Base-by-base conservation (phyloP, 2,888 invertebrate species). In the Odontocolon sp. region DNA sequence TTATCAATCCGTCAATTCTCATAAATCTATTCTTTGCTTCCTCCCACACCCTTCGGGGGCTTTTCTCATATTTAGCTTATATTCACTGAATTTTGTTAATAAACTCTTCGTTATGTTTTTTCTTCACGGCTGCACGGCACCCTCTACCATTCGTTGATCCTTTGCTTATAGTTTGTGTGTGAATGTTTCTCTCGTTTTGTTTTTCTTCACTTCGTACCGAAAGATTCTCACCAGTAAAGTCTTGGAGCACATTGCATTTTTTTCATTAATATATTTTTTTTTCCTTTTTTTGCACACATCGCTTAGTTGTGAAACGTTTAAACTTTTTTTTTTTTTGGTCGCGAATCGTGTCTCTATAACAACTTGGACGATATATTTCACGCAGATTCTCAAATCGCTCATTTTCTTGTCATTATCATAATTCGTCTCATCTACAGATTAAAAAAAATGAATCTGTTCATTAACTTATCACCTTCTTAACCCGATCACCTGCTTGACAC, bases 401-500 rank as follows among this genome's bases (percentile, higher is more conserved):
- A n/a, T n/a, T n/a, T n/a, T n/a, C n/a, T n/a, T n/a, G n/a, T n/a
- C n/a, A n/a, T n/a, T n/a, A n/a, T n/a, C n/a, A n/a, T n/a, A n/a
- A n/a, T n/a, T n/a, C n/a, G n/a, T n/a, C n/a, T n/a, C n/a, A n/a
- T n/a, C n/a, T n/a, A n/a, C n/a, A n/a, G n/a, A n/a, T 28, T 28
- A 4, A 36, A 66, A 70, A 77, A 31, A 59, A 21, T 57, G 68
- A 79, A 74, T 76, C 40, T 77, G 67, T 72, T 76, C 80, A 74
- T 81, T 80, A 80, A 87, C 82, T 87, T 84, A 87, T 83, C 80
- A 83, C 83, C 79, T 81, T 87, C 80, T 86, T 84, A 36, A 6
- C 3, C 8, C 3, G 2, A 54, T 18, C 54, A 16, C 31, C 33
- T 11, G 33, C 31, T 18, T 54, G 54, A 54, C 31, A 31, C 16